phyloP scores from a whole-genome alignment of 2,797 vertebrate genomes.

The Oreochromis grahami region DNA sequence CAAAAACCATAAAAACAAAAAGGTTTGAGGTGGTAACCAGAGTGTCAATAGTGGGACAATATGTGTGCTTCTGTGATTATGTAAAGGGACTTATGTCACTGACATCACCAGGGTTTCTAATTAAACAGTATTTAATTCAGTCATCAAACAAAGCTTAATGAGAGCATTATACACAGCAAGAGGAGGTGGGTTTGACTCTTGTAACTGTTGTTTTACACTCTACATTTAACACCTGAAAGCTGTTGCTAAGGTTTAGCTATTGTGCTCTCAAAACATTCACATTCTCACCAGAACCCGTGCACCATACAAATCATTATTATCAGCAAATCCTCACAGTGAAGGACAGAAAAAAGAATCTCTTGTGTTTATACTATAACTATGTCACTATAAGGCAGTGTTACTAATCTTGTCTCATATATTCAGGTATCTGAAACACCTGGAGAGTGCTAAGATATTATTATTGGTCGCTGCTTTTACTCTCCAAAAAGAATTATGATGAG shows the following conservation, averaged over 20 bases:
- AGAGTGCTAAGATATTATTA: background rate
- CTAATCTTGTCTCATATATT: background rate
- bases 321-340: background rate
- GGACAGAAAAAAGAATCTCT: background rate
- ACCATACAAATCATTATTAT: background rate
- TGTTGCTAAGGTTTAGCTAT: background rate
- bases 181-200: background rate
- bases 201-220: background rate
- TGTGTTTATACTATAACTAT: background rate
- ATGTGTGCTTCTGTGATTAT: background rate
- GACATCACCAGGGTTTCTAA: background rate
- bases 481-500: background rate
- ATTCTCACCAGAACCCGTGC: background rate
- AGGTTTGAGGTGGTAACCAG: background rate
- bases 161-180: background rate
- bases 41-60: background rate
- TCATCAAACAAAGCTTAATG: background rate
- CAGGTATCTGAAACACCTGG: background rate
- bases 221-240: background rate
- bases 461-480: background rate
- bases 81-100: background rate
- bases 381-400: background rate
- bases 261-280: background rate
- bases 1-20: background rate
- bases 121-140: background rate